These are phyloP conservation scores for Megatriorchis doriae DNA, from an alignment of 2,113 vertebrate genomes.

Conservation along the genomic window DNA sequence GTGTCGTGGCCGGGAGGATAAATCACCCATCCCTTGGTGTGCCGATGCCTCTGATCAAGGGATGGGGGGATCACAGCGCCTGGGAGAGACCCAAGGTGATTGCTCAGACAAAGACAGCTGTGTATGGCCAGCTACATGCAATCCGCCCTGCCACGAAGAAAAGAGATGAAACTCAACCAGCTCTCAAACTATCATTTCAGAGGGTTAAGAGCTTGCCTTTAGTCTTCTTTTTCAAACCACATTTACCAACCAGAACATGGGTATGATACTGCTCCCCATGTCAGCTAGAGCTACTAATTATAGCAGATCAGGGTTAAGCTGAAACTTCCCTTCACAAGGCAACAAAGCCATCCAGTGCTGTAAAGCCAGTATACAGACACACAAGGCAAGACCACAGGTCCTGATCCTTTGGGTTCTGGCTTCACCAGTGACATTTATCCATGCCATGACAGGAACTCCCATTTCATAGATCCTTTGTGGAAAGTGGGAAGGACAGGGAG, in stretches of 20 bases:
- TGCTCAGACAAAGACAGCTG: not conserved
- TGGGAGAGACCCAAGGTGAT: not conserved
- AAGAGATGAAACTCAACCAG: not conserved
- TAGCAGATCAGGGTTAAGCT: not conserved
- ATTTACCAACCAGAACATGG: not conserved
- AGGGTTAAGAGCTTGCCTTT: not conserved
- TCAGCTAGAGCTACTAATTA: not conserved
- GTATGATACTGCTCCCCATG: accelerated
- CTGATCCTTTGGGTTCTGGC: not conserved
- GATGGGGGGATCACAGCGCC: accelerated
- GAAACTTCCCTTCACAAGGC: not conserved
- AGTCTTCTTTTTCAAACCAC: not conserved
- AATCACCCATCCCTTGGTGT: not conserved
- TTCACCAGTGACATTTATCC: not conserved
- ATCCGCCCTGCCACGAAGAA: not conserved
- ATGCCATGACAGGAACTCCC: not conserved
- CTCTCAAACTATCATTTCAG: not conserved
- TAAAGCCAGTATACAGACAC: not conserved
- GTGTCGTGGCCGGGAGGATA: not conserved
- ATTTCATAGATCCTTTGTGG: not conserved
- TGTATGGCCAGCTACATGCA: not conserved
- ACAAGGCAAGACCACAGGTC: not conserved
- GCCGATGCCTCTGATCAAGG: not conserved
- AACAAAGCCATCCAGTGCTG: not conserved
- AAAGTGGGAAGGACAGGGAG: not conserved